These are phyloP conservation scores for Propithecus coquereli DNA, from an alignment of 2,113 vertebrate genomes.

Conservation along the genomic window DNA sequence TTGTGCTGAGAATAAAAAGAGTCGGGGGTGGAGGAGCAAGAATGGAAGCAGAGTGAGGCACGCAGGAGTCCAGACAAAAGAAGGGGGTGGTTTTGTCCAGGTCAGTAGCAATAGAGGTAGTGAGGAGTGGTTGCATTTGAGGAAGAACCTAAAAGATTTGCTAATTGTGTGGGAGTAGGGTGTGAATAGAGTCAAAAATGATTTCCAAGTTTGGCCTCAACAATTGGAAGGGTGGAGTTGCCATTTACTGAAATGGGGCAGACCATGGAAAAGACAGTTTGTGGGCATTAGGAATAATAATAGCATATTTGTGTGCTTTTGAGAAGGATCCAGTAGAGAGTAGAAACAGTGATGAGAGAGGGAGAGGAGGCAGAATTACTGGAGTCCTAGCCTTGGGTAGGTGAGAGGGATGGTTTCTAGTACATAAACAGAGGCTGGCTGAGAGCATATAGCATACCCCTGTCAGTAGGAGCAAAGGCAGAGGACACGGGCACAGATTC, in stretches of 20 bases:
- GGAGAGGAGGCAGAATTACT: background rate
- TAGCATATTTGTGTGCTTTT: background rate
- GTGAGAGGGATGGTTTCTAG: background rate
- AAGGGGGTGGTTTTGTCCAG: background rate
- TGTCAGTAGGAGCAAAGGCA: background rate
- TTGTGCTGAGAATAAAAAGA: background rate
- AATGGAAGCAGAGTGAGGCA: background rate
- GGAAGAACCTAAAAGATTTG: background rate
- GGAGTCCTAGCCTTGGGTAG: background rate
- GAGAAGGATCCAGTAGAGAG: background rate
- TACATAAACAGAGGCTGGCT: background rate
- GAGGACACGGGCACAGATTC: background rate
- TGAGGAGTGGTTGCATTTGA: slow-evolving; percentile 13
- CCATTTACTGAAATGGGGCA: background rate
- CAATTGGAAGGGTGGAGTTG: background rate
- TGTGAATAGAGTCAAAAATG: background rate
- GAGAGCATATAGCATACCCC: background rate
- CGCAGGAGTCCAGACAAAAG: background rate
- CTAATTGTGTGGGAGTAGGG: background rate
- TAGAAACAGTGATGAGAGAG: background rate
- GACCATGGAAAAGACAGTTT: background rate
- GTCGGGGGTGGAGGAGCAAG: background rate
- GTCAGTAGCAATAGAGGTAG: background rate
- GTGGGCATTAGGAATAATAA: background rate
- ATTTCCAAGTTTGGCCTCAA: background rate